Evolutionary conservation across 1,140 invertebrate species (phyloP), one percentile per base, ranked within the genome.

Genomic region (Dinoponera quadriceps): DNA sequence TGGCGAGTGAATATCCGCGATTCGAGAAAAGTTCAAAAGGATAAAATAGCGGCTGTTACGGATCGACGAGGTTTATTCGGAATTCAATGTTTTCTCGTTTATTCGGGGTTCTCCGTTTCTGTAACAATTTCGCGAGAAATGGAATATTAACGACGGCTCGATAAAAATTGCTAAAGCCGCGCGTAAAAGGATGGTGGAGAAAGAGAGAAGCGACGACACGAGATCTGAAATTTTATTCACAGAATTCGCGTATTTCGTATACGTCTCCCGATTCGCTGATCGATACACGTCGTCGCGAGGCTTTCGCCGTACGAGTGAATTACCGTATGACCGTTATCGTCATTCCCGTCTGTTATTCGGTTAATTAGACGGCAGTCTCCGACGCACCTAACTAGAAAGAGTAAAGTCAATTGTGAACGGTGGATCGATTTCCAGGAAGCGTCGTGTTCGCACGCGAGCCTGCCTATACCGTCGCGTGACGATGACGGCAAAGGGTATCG

Each of bases 351-450:
- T 68, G 63, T 68, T 55, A 73, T 33, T 72, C 48, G 71, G 49
- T 77, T 85, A 87, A 87, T 87, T 85, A 85, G 65, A 77, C 44
- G 57, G 27, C 71, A 57, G 75, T 77, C 72, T 38, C 20, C 51
- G 54, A 49, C 65, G 66, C 57, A 54, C 81, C 82, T 71, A 80
- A 80, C 78, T 49, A 82, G 78, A 82, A 74, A 72, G 69, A 62
- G 25, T 49, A 20, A 59, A 82, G 72, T 80, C 85, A 55, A 88
- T 85, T 83, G 77, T 65, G 62, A 69, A 83, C 22, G 73, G 83
- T 80, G 60, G 73, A 80, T 80, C 82, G 85, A 85, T 84, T 88
- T 87, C 87, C 73, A 74, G 69, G 87, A 88, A 88, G 60, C 62
- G 69, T 66, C 60, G 51, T 27, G 74, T 66, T 80, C 60, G 83